Evolutionary conservation across 2,113 vertebrate genomes (phyloP).

Genomic region (human): GRCh38 chr9:83806501-83807000

Average conservation of each 20-base stretch:
- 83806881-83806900: not conserved
- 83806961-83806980: not conserved
- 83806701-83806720: constrained; percentile 40
- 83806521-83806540: constrained; percentile 38
- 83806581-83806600: constrained; percentile 23
- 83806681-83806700: constrained; percentile 7
- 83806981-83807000: not conserved
- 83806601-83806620: constrained; percentile 17
- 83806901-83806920: not conserved
- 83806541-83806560: constrained; percentile 54
- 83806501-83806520: constrained; percentile 91
- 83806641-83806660: not conserved
- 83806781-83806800: constrained; percentile 5
- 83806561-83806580: constrained; percentile 9
- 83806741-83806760: constrained; percentile 30
- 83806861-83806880: not conserved
- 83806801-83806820: not conserved
- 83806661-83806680: not conserved
- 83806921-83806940: not conserved
- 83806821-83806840: not conserved
- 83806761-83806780: constrained; percentile 22
- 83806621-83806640: not conserved
- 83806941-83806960: not conserved
- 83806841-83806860: not conserved
- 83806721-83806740: constrained; percentile 37